Percentiles rank a stretch among this genome's conserved stretches.
Evolutionary conservation across 2,797 vertebrate species (phyloP).

Genomic region (Bufotes viridis): DNA sequence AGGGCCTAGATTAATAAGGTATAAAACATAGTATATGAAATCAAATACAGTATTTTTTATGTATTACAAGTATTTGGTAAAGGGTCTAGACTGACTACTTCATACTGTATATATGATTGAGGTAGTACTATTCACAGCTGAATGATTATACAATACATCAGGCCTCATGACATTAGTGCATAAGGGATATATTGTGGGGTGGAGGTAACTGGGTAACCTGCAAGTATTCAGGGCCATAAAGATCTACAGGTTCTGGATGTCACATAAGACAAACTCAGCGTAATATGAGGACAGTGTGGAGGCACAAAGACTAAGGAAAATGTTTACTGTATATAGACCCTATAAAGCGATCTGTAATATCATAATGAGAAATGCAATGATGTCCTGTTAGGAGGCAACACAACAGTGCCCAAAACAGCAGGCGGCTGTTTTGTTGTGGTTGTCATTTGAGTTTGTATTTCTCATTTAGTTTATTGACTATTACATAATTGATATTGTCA

Average conservation of each 20-base stretch:
- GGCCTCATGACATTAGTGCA: too few relatives aligned
- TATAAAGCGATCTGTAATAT: too few relatives aligned
- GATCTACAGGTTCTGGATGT: neutral
- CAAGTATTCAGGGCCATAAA: neutral
- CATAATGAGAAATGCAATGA: too few relatives aligned
- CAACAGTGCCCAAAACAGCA: too few relatives aligned
- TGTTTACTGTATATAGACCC: too few relatives aligned
- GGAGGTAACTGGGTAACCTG: neutral
- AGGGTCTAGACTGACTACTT: neutral
- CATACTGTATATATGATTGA: neutral
- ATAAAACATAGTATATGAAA: neutral
- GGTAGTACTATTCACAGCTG: neutral
- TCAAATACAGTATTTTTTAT: neutral
- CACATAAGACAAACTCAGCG: neutral
- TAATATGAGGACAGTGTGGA: neutral
- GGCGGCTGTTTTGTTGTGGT: neutral
- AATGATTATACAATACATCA: too few relatives aligned
- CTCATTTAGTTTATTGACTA: neutral
- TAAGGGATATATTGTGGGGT: neutral
- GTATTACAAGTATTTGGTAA: neutral
- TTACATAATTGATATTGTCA: neutral
- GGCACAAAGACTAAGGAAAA: neutral
- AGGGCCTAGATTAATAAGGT: constrained; percentile 77
- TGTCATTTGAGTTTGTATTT: neutral
- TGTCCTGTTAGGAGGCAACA: too few relatives aligned